These are phyloP conservation scores for Macaria notata DNA, from an alignment of 2,888 invertebrate species.

Conservation along the genomic window DNA sequence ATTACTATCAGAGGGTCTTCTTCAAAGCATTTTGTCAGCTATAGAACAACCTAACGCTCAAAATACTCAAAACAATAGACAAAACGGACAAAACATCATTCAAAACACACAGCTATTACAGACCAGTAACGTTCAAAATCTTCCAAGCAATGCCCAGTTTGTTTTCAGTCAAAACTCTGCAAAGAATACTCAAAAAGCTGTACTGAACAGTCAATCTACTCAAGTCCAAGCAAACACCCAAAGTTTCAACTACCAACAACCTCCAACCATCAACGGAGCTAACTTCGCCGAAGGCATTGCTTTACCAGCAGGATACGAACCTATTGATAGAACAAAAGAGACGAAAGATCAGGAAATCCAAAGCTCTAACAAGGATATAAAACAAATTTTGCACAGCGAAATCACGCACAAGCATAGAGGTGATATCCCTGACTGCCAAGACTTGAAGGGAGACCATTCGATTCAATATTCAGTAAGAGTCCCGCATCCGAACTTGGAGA, in stretches of 20 bases:
- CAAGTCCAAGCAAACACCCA: conserved; percentile 14
- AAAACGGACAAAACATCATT: conserved; percentile 14
- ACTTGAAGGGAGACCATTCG: conserved; percentile 69
- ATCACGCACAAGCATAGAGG: conserved; percentile 48
- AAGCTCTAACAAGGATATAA: conserved; percentile 46
- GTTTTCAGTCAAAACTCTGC: conserved; percentile 15
- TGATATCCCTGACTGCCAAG: conserved; percentile 59
- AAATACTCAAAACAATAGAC: conserved; percentile 12
- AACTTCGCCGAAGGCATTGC: conserved; percentile 55
- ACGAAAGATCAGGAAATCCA: conserved; percentile 55
- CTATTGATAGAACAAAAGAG: conserved; percentile 59
- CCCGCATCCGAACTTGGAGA: conserved; percentile 56
- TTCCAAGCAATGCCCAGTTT: background rate
- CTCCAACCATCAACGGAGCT: conserved; percentile 33
- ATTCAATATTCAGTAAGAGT: conserved; percentile 67
- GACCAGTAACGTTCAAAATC: conserved; percentile 8
- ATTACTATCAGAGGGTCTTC: conserved; percentile 88
- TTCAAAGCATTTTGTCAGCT: conserved; percentile 91
- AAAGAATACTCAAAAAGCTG: conserved; percentile 18
- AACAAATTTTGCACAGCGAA: conserved; percentile 44
- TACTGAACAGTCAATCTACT: conserved; percentile 20
- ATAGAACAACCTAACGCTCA: conserved; percentile 85
- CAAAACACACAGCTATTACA: conserved; percentile 11
- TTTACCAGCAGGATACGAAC: conserved; percentile 71
- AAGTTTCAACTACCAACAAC: conserved; percentile 29